phyloP scores from a whole-genome alignment of 2,888 invertebrate genomes.

The Sycophila texana region DNA sequence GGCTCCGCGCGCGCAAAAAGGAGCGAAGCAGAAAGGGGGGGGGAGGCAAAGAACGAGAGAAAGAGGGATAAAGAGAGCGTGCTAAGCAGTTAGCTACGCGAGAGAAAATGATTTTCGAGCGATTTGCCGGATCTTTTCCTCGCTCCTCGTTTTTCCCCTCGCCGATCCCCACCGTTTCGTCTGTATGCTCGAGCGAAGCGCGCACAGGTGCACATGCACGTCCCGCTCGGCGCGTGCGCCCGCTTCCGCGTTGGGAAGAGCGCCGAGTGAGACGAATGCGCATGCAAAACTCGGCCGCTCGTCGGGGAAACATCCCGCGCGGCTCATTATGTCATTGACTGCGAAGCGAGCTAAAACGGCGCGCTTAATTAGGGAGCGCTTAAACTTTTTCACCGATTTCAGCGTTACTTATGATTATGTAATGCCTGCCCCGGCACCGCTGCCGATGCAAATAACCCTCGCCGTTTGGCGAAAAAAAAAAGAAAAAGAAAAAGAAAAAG shows the following conservation, averaged over 20 bases:
- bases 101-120: slow-evolving; percentile 54
- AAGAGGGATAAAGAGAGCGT: slow-evolving; percentile 11
- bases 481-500: no score
- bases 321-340: slow-evolving; percentile 22
- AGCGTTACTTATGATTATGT: slow-evolving; percentile 19
- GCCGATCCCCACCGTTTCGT: background rate
- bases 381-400: slow-evolving; percentile 27
- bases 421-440: slow-evolving; percentile 3
- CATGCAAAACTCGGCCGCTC: slow-evolving; percentile 5
- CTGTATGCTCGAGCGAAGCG: background rate
- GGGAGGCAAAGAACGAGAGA: slow-evolving; percentile 4
- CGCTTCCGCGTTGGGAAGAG: slow-evolving; percentile 27
- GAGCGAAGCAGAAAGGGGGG: slow-evolving; percentile 15
- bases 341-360: slow-evolving; percentile 25
- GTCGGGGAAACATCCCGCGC: slow-evolving; percentile 16
- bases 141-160: background rate
- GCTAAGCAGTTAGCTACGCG: slow-evolving; percentile 11
- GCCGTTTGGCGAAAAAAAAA: no score
- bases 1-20: background rate
- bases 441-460: no score
- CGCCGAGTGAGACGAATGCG: background rate
- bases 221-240: slow-evolving; percentile 21
- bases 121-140: slow-evolving; percentile 49
- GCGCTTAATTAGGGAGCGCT: slow-evolving; percentile 25
- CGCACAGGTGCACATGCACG: slow-evolving; percentile 21